phyloP scores from a whole-genome alignment of 2,113 vertebrate species.

The Entosphenus tridentatus region DNA sequence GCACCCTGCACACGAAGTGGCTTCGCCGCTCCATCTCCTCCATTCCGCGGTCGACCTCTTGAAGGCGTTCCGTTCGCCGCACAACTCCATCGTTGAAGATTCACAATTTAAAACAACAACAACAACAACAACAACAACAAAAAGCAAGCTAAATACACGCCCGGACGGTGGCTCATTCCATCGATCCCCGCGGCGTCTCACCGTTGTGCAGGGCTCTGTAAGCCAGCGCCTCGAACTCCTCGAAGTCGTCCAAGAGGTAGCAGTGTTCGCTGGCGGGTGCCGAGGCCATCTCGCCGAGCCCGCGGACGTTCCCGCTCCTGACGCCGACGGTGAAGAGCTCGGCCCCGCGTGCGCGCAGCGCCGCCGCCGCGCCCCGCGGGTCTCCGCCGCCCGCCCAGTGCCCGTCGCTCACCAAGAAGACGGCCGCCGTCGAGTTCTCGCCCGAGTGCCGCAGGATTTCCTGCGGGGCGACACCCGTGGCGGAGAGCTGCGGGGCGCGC shows the following conservation, averaged over 20 bases:
- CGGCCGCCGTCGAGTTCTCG: slow-evolving; percentile 55
- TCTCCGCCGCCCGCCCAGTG: slow-evolving; percentile 81
- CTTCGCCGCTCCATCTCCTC: no score
- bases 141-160: no score
- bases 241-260: slow-evolving; percentile 78
- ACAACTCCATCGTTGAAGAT: no score
- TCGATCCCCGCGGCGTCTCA: slow-evolving; percentile 15
- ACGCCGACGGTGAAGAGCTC: slow-evolving; percentile 95
- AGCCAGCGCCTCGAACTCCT: slow-evolving; percentile 82
- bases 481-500: no score
- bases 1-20: no score
- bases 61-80: no score
- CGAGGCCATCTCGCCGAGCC: slow-evolving; percentile 90
- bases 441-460: slow-evolving; percentile 75
- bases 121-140: no score
- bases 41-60: no score
- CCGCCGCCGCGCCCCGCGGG: slow-evolving; percentile 59
- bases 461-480: slow-evolving; percentile 18
- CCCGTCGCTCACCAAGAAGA: slow-evolving; percentile 92
- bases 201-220: slow-evolving; percentile 82
- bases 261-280: slow-evolving; percentile 82
- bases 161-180: no score
- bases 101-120: no score
- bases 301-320: slow-evolving; percentile 87
- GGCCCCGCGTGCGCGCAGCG: slow-evolving; percentile 52